Evolutionary conservation across 2,113 vertebrate species (phyloP).

Genomic region (Sigmodon hispidus): DNA sequence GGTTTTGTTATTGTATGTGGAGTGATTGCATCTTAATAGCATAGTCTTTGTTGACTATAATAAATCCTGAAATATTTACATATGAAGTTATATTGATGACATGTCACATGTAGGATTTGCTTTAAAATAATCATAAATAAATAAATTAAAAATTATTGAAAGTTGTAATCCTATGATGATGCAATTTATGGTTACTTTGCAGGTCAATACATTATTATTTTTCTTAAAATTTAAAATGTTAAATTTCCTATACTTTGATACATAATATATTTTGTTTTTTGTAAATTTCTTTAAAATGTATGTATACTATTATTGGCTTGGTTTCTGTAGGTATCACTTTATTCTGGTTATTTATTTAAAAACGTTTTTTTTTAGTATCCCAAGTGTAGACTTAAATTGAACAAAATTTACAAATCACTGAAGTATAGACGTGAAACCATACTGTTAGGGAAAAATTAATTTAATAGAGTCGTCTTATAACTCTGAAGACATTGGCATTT

Average conservation of each 20-base stretch:
- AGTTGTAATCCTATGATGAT: background rate
- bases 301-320: conserved; percentile 20
- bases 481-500: conserved; percentile 44
- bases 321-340: conserved; percentile 31
- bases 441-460: background rate
- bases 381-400: background rate
- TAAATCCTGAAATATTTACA: background rate
- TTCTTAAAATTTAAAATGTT: background rate
- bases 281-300: background rate
- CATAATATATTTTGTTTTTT: background rate
- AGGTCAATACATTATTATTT: background rate
- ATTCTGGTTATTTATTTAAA: conserved; percentile 32
- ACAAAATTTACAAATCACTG: conserved; percentile 42
- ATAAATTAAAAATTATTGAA: background rate
- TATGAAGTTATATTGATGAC: background rate
- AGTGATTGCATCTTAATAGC: background rate
- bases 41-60: conserved; percentile 22
- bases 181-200: background rate
- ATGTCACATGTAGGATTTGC: background rate
- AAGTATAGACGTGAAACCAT: background rate
- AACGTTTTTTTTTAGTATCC: background rate
- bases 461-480: conserved; percentile 46
- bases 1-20: background rate
- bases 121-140: conserved; percentile 36
- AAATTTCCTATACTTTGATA: background rate